Evolutionary conservation across 2,113 vertebrate species (phyloP).

Genomic region (Phodopus roborovskii): DNA sequence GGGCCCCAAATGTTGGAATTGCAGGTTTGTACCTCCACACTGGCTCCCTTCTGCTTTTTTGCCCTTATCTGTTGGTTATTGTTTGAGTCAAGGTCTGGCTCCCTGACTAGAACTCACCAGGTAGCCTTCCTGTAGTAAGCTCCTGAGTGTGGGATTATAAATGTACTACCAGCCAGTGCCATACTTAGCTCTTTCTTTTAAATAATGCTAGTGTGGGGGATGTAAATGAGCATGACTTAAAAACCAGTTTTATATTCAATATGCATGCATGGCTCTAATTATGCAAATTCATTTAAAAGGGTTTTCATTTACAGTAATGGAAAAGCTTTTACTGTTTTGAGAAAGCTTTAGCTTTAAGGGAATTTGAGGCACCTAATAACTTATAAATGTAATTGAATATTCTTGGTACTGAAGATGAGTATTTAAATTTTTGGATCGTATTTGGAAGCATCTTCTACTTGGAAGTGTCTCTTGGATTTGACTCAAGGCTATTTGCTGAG

Average conservation of each 20-base stretch:
- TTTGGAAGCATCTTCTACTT: neutral
- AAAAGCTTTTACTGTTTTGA: constrained; percentile 54
- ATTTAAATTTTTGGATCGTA: constrained; percentile 6
- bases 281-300: constrained; percentile 72
- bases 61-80: neutral
- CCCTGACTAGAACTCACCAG: neutral
- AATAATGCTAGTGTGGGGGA: constrained; percentile 68
- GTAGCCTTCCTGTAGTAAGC: neutral
- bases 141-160: neutral
- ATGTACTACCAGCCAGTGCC: neutral
- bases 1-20: neutral
- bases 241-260: constrained; percentile 48
- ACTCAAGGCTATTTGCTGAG: constrained; percentile 56
- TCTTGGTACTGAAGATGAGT: neutral
- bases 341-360: constrained; percentile 6
- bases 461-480: constrained; percentile 23
- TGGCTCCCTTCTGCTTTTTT: neutral
- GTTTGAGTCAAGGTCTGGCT: neutral
- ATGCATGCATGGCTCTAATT: constrained; percentile 40
- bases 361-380: constrained; percentile 47
- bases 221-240: constrained; percentile 78
- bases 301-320: constrained; percentile 62
- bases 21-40: too few relatives aligned
- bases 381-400: constrained; percentile 23
- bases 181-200: constrained; percentile 62